Conservation (phyloP, 2,113 vertebrate genomes). For the Bothrops jararaca region DNA sequence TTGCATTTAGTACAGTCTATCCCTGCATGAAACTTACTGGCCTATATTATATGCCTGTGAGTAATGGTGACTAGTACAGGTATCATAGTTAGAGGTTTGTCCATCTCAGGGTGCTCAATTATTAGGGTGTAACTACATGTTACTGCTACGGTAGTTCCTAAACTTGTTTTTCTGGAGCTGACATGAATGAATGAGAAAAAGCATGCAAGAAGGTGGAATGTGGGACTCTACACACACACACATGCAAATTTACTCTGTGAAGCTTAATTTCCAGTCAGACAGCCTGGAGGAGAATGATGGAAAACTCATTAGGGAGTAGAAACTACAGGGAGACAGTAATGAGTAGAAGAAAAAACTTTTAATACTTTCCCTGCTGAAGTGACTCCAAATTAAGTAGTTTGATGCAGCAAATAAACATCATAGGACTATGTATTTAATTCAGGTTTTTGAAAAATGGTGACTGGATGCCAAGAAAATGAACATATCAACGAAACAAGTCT, state of each 20-base stretch:
- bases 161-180: neutral
- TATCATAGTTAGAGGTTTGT: neutral
- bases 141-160: neutral
- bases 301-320: too few species aligned
- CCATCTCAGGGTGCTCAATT: neutral
- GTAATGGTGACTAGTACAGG: neutral
- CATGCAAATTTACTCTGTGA: neutral
- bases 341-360: neutral
- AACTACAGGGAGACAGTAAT: neutral
- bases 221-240: too few species aligned
- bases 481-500: neutral
- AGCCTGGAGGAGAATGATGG: neutral
- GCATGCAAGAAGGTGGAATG: too few species aligned
- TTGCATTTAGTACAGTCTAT: neutral
- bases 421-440: neutral
- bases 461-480: neutral
- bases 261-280: neutral
- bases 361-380: neutral
- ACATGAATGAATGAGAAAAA: neutral
- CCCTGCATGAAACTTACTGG: neutral
- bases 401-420: neutral
- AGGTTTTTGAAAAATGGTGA: neutral
- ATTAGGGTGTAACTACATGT: neutral
- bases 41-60: neutral
- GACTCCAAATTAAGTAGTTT: neutral